phyloP scores from a whole-genome alignment of 1,140 invertebrate species.

The Trichomalopsis sarcophagae region DNA sequence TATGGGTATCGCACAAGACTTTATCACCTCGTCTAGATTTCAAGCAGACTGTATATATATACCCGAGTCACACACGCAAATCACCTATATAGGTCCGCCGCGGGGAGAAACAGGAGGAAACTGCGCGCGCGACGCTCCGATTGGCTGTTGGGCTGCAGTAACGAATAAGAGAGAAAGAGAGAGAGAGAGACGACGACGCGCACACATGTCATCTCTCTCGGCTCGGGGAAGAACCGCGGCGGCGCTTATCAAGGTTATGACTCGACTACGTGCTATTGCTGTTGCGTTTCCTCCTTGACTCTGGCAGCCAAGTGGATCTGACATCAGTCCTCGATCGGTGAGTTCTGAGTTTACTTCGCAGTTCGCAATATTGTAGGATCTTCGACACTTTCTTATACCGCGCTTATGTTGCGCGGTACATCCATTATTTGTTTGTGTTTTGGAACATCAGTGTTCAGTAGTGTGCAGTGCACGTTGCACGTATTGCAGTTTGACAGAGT shows the following conservation, averaged over 20 bases:
- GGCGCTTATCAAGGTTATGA: conserved; percentile 57
- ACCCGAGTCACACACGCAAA: too few relatives aligned
- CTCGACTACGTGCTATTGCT: background rate
- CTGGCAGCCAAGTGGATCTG: background rate
- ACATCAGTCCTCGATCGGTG: conserved; percentile 42
- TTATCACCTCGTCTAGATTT: too few relatives aligned
- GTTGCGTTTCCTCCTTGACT: background rate
- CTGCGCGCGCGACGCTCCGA: background rate
- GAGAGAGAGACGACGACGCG: background rate
- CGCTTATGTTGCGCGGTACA: background rate
- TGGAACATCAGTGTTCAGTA: too few relatives aligned
- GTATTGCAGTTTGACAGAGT: too few relatives aligned
- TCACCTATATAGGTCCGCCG: too few relatives aligned
- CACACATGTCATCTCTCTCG: background rate
- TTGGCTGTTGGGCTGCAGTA: background rate
- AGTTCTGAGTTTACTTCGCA: conserved; percentile 38
- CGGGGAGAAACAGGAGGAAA: background rate
- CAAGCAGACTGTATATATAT: background rate
- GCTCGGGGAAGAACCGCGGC: conserved; percentile 58
- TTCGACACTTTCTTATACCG: background rate
- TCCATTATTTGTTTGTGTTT: background rate
- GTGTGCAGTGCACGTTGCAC: too few relatives aligned
- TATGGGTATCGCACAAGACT: too few relatives aligned
- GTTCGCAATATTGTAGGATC: background rate
- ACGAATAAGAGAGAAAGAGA: too few relatives aligned